phyloP scores from a whole-genome alignment of 2,113 vertebrate genomes.

The Puffinus mauretanicus region DNA sequence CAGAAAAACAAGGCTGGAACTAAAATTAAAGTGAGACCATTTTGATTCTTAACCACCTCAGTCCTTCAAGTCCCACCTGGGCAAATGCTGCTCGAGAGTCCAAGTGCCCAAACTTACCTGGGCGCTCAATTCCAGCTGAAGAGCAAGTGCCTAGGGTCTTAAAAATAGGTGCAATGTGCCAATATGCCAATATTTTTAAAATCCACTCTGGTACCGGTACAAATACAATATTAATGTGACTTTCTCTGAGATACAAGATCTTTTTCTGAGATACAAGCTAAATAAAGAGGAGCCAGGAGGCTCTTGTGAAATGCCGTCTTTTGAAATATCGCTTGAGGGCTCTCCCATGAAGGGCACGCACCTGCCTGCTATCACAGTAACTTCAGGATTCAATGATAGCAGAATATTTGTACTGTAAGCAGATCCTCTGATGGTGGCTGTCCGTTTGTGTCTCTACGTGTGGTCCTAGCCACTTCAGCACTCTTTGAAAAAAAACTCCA shows the following conservation, averaged over 20 bases:
- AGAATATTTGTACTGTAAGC: background rate
- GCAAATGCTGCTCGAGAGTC: background rate
- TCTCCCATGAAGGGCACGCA: rapidly evolving
- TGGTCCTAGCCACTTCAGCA: background rate
- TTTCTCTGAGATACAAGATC: background rate
- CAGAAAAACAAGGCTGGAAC: background rate
- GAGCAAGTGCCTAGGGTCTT: background rate
- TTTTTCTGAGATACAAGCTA: background rate
- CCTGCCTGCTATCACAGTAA: background rate
- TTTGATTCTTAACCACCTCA: background rate
- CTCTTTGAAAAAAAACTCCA: background rate
- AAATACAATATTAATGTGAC: background rate
- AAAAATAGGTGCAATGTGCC: background rate
- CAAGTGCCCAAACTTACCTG: background rate
- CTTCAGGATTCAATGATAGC: background rate
- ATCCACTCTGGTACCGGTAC: background rate
- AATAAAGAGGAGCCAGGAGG: background rate
- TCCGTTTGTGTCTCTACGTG: background rate
- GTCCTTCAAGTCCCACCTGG: background rate
- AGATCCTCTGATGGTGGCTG: background rate
- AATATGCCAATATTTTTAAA: rapidly evolving
- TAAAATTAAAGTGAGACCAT: background rate
- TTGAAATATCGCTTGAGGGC: background rate
- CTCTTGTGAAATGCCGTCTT: background rate
- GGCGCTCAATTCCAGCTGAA: background rate